These are phyloP conservation scores for Aeoliscus strigatus DNA, from an alignment of 2,797 vertebrate species.

Conservation along the genomic window DNA sequence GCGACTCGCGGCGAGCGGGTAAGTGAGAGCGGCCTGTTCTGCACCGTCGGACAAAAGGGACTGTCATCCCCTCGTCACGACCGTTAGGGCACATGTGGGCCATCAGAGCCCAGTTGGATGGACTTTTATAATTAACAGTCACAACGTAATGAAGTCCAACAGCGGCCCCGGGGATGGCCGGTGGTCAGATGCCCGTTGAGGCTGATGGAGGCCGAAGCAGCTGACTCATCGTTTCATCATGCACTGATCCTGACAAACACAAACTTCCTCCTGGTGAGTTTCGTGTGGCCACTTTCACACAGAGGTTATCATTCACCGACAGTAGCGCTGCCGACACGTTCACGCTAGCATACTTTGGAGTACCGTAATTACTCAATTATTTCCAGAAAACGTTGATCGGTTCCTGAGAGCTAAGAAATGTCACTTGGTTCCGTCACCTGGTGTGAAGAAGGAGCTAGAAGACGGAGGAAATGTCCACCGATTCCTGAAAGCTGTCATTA, in stretches of 20 bases:
- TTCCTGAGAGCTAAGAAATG: no score
- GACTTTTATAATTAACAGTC: constrained; percentile 64
- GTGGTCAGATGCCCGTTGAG: constrained; percentile 48
- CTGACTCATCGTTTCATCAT: constrained; percentile 36
- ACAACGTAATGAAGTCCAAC: constrained; percentile 58
- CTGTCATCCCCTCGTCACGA: constrained; percentile 39
- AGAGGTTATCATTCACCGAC: no score
- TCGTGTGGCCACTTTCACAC: not conserved
- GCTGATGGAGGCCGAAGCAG: constrained; percentile 30
- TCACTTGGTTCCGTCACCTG: no score
- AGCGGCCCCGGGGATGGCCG: constrained; percentile 45
- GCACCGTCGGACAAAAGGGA: constrained; percentile 39
- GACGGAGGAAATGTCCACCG: no score
- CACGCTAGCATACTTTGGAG: no score
- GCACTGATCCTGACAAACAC: not conserved
- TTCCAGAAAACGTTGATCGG: no score
- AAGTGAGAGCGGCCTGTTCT: constrained; percentile 21
- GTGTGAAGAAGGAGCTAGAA: no score
- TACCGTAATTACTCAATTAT: no score
- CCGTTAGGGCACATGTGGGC: constrained; percentile 49
- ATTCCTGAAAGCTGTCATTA: no score
- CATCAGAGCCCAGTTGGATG: constrained; percentile 51
- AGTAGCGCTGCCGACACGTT: no score
- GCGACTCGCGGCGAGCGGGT: constrained; percentile 34
- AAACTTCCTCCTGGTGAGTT: not conserved